Conservation (phyloP, 2,113 vertebrate species). For the Rhodinocichla rosea region DNA sequence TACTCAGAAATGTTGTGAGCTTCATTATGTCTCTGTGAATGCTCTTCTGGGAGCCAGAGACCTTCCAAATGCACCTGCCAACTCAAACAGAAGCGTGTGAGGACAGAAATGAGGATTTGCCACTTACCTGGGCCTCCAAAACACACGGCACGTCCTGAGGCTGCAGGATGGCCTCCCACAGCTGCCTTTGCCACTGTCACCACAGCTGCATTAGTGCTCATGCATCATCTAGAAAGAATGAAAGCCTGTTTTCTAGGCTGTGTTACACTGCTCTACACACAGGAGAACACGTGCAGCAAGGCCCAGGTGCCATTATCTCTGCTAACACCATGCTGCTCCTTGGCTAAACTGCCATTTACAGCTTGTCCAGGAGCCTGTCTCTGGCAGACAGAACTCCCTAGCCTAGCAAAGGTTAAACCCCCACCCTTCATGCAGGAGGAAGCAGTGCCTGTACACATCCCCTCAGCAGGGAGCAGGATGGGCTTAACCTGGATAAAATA, state of each 20-base stretch:
- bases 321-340: background rate
- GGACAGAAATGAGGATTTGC: background rate
- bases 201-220: background rate
- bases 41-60: background rate
- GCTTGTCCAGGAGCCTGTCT: background rate
- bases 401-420: background rate
- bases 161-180: background rate
- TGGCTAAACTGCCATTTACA: background rate
- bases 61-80: background rate
- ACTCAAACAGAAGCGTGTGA: background rate
- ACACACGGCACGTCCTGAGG: background rate
- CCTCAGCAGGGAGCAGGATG: background rate
- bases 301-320: background rate
- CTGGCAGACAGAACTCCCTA: background rate
- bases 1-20: background rate
- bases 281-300: background rate
- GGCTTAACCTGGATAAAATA: background rate
- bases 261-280: background rate
- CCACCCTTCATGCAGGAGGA: background rate
- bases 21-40: background rate
- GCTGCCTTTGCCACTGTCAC: background rate
- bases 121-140: background rate
- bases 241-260: background rate
- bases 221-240: background rate
- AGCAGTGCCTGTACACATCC: rapidly evolving